Conservation (phyloP, 2,113 vertebrate species). For the Fregata magnificens region DNA sequence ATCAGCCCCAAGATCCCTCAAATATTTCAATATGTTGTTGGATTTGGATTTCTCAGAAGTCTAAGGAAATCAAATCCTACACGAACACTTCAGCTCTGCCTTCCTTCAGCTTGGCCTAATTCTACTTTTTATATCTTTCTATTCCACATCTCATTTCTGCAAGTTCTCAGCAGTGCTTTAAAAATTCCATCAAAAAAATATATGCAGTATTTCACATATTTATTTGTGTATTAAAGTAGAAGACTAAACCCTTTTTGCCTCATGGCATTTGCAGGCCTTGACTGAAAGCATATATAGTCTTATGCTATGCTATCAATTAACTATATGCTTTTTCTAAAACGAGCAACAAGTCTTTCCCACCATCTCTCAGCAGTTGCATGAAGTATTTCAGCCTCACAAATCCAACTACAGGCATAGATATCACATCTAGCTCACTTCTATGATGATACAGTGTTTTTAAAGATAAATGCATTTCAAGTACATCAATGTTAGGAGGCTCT, state of each 20-base stretch:
- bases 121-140: background rate
- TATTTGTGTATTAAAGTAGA: background rate
- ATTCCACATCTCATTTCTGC: background rate
- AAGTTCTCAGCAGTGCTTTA: background rate
- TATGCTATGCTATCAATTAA: fast-evolving
- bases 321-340: background rate
- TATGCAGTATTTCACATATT: background rate
- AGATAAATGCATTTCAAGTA: background rate
- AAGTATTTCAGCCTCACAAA: background rate
- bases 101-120: background rate
- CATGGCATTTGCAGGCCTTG: background rate
- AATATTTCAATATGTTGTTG: background rate
- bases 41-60: background rate
- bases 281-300: background rate
- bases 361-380: background rate
- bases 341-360: background rate
- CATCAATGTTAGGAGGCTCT: background rate
- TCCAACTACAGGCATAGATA: background rate
- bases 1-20: background rate
- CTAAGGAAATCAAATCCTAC: background rate
- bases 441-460: background rate
- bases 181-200: background rate
- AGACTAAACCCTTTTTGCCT: background rate
- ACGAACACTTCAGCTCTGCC: background rate
- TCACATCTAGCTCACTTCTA: background rate